These are phyloP conservation scores for Hycleus cichorii DNA, from an alignment of 1,140 invertebrate species.

Conservation along the genomic window DNA sequence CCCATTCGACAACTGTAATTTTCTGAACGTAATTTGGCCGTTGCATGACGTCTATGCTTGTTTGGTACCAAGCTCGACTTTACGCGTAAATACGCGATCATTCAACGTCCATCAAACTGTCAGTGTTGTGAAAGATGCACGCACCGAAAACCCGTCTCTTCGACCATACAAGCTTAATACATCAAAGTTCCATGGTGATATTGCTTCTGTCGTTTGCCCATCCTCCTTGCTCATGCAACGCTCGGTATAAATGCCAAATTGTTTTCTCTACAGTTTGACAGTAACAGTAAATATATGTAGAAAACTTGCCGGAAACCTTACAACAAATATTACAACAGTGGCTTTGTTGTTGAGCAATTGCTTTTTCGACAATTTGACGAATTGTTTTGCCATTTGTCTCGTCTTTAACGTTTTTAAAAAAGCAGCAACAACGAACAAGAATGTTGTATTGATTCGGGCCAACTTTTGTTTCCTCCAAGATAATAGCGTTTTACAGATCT, in stretches of 20 bases:
- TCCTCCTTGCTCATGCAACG: too few species aligned
- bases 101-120: constrained; percentile 32
- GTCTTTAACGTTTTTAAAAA: too few species aligned
- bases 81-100: constrained; percentile 32
- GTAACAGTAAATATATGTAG: neutral
- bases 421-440: too few species aligned
- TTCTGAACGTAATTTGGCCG: constrained; percentile 9
- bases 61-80: constrained; percentile 18
- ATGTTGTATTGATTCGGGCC: constrained; percentile 3
- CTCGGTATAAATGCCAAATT: constrained; percentile 21
- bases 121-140: constrained; percentile 25
- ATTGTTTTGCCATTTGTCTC: too few species aligned
- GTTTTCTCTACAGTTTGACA: constrained; percentile 28
- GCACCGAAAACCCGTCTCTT: constrained; percentile 23
- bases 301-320: neutral
- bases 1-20: constrained; percentile 1
- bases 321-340: too few species aligned
- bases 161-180: constrained; percentile 23
- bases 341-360: neutral
- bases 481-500: constrained; percentile 19
- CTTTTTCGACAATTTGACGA: too few species aligned
- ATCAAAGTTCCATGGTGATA: constrained; percentile 23
- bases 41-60: constrained; percentile 9
- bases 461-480: constrained; percentile 21
- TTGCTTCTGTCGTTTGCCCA: constrained; percentile 17